These are phyloP conservation scores for Agraylea sexmaculata DNA, from an alignment of 1,140 invertebrate species.

Conservation along the genomic window DNA sequence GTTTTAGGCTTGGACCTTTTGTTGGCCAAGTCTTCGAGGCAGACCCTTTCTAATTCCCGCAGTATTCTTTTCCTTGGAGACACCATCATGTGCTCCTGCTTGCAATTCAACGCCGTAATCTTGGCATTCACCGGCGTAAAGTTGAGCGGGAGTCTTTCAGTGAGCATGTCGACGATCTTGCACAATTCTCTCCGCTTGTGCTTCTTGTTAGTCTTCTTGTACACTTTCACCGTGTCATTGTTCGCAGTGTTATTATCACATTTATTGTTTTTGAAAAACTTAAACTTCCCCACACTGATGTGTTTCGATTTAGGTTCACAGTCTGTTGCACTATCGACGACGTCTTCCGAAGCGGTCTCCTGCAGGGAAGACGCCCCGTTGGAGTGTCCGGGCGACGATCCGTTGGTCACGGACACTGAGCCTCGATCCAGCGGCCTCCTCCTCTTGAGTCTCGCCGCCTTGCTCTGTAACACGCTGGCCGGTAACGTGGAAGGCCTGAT, in stretches of 20 bases:
- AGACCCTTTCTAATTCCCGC: constrained; percentile 59
- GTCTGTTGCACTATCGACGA: constrained; percentile 25
- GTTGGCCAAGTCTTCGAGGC: constrained; percentile 46
- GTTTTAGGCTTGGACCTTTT: constrained; percentile 38
- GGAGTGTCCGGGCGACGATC: constrained; percentile 14
- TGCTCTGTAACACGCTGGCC: constrained; percentile 28
- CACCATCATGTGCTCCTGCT: constrained; percentile 41
- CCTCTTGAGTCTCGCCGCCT: constrained; percentile 40
- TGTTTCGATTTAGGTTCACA: constrained; percentile 28
- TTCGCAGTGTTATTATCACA: constrained; percentile 37
- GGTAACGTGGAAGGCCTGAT: constrained; percentile 44
- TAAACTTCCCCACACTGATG: constrained; percentile 32
- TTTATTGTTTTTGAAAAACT: constrained; percentile 38
- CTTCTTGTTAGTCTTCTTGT: constrained; percentile 32
- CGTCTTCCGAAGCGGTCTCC: constrained; percentile 27
- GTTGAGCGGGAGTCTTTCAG: constrained; percentile 31
- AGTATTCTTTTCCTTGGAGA: constrained; percentile 63
- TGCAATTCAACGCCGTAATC: constrained; percentile 27
- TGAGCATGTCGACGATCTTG: constrained; percentile 35
- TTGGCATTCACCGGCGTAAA: constrained; percentile 35
- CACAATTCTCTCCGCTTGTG: constrained; percentile 31
- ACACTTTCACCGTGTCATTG: constrained; percentile 38
- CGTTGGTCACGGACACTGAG: constrained; percentile 24
- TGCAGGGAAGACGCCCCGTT: constrained; percentile 27
- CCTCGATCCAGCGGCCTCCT: constrained; percentile 43